Conservation (phyloP, 2,888 invertebrate genomes). For the Octodonta nipae region DNA sequence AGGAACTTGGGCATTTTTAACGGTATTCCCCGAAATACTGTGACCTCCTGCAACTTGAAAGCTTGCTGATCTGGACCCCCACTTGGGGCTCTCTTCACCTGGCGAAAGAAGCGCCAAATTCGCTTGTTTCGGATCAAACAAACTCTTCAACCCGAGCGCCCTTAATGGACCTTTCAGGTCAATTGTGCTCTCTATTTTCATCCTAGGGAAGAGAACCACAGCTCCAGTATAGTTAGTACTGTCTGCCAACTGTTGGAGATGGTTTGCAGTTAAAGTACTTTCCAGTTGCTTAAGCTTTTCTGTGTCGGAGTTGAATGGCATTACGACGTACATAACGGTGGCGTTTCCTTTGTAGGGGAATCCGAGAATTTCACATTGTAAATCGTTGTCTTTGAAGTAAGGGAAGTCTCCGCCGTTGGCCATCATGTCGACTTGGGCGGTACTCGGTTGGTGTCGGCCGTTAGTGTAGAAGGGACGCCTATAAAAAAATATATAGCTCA, state of each 20-base stretch:
- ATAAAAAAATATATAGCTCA: too few relatives aligned
- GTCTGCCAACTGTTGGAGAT: slow-evolving; percentile 39
- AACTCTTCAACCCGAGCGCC: slow-evolving; percentile 43
- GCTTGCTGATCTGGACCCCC: neutral
- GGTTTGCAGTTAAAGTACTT: slow-evolving; percentile 35
- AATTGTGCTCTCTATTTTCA: slow-evolving; percentile 50
- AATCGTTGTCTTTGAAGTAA: slow-evolving; percentile 38
- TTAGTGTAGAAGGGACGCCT: slow-evolving; percentile 45
- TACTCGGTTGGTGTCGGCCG: slow-evolving; percentile 33
- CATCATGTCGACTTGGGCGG: slow-evolving; percentile 50
- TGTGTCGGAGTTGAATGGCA: slow-evolving; percentile 42
- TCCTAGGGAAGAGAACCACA: slow-evolving; percentile 53
- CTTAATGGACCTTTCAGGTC: slow-evolving; percentile 43
- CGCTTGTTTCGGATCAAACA: slow-evolving; percentile 48
- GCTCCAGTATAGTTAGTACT: slow-evolving; percentile 38
- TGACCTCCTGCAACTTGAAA: slow-evolving; percentile 4
- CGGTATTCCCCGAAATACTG: too few relatives aligned
- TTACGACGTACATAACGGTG: slow-evolving; percentile 51
- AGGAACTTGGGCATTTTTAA: slow-evolving; percentile 8
- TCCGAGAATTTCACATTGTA: slow-evolving; percentile 50
- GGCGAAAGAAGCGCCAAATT: slow-evolving; percentile 54
- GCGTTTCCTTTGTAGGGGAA: slow-evolving; percentile 57
- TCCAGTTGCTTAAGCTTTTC: slow-evolving; percentile 39
- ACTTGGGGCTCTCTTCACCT: slow-evolving; percentile 23
- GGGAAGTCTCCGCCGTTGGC: slow-evolving; percentile 47